Percentiles rank a stretch among this genome's conserved stretches.
These are phyloP conservation scores for Caerostris extrusa DNA, from an alignment of 1,140 invertebrate species.

Conservation along the genomic window DNA sequence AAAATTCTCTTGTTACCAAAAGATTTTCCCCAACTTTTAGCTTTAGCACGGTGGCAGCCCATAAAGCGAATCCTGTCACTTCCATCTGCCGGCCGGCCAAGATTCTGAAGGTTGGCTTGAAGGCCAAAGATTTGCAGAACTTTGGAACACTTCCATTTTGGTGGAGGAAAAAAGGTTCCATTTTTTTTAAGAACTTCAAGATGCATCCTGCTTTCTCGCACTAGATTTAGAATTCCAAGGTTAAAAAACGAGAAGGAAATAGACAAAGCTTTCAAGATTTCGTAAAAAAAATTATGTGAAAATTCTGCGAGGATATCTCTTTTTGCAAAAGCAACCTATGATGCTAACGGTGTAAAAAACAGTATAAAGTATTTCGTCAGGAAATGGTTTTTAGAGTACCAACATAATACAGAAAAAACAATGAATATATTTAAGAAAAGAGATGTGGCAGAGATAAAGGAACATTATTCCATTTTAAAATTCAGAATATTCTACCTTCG, in stretches of 20 bases:
- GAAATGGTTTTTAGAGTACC: constrained; percentile 25
- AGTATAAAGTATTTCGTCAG: background rate
- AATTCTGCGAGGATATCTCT: background rate
- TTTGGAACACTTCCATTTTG: background rate
- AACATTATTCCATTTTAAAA: background rate
- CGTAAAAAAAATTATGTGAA: background rate
- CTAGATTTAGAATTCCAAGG: background rate
- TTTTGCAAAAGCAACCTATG: background rate
- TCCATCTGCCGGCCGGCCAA: background rate
- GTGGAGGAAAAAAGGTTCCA: no score
- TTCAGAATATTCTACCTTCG: background rate
- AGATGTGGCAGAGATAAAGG: background rate
- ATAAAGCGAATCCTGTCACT: constrained; percentile 24
- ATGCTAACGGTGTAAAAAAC: background rate
- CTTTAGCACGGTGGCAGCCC: background rate
- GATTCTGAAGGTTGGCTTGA: background rate
- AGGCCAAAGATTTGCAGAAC: background rate
- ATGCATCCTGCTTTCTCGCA: background rate
- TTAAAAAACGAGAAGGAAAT: background rate
- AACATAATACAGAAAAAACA: background rate
- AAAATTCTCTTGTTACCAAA: background rate
- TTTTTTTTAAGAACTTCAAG: background rate
- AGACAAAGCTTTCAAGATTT: background rate
- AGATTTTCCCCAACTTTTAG: background rate
- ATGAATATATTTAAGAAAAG: background rate